phyloP scores from a whole-genome alignment of 2,797 vertebrate species.

The Psittacula echo region DNA sequence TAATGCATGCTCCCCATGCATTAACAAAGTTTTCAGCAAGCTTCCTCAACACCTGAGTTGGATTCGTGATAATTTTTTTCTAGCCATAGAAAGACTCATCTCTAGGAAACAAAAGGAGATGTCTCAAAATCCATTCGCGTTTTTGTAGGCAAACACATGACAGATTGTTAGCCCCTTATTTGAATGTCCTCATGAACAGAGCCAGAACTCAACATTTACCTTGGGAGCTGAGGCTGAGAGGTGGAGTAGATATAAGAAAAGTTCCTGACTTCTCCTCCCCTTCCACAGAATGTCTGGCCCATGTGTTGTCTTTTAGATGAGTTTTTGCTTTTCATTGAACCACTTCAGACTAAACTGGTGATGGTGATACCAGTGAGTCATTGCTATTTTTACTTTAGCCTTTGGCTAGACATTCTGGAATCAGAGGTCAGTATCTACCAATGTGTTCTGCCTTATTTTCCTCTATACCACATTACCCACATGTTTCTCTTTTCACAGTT shows the following conservation, averaged over 20 bases:
- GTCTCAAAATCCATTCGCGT: neutral
- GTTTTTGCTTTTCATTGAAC: neutral
- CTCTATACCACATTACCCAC: neutral
- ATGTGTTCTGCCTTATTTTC: neutral
- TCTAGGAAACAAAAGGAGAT: neutral
- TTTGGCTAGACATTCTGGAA: neutral
- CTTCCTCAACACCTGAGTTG: neutral
- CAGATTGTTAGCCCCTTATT: neutral
- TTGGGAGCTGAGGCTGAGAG: neutral
- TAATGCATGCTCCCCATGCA: neutral
- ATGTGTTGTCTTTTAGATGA: neutral
- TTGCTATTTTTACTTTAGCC: neutral
- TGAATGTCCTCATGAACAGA: neutral
- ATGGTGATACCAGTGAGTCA: neutral
- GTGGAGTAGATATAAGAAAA: neutral
- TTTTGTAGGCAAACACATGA: neutral
- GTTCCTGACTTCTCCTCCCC: neutral
- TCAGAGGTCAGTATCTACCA: neutral
- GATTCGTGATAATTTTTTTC: neutral
- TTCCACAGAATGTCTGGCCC: neutral
- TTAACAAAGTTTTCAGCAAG: neutral
- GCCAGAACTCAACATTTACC: neutral
- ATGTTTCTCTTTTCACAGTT: neutral
- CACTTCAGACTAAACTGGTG: neutral
- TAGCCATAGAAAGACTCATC: neutral